Evolutionary conservation across 1,140 invertebrate genomes (phyloP).

Genomic region (Hylyphantes graminicola): DNA sequence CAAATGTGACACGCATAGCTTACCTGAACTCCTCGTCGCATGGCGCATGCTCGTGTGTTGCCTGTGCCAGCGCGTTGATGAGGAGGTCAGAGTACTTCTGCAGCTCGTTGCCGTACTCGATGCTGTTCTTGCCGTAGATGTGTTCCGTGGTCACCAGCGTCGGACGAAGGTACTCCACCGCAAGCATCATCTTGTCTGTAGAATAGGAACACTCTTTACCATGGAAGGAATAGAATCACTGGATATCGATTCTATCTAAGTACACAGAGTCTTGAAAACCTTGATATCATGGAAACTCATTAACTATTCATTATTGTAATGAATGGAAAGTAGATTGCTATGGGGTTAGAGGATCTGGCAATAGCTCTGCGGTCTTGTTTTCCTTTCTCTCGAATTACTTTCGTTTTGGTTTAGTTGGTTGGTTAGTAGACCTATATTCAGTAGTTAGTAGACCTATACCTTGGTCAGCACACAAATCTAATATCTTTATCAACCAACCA

Average conservation of each 20-base stretch:
- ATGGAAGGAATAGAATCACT: too few relatives aligned
- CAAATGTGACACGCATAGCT: neutral
- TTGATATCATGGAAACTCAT: too few relatives aligned
- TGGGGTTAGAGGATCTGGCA: too few relatives aligned
- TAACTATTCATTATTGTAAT: neutral
- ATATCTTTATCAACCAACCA: too few relatives aligned
- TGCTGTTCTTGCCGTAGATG: constrained; percentile 72
- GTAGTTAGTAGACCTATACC: too few relatives aligned
- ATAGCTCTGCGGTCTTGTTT: too few relatives aligned
- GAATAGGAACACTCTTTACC: neutral
- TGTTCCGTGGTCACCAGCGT: constrained; percentile 69
- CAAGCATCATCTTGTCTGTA: constrained; percentile 63
- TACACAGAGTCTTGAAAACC: too few relatives aligned
- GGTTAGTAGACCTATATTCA: too few relatives aligned
- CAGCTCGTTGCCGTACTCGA: constrained; percentile 73
- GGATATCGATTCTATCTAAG: too few relatives aligned
- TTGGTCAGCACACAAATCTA: too few relatives aligned
- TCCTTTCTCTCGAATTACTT: too few relatives aligned
- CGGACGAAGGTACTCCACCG: constrained; percentile 69
- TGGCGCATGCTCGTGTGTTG: constrained; percentile 22
- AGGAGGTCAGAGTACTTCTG: constrained; percentile 68
- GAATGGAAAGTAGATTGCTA: neutral
- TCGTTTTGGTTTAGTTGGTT: too few relatives aligned
- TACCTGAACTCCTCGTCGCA: constrained; percentile 46
- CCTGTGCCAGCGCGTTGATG: constrained; percentile 58